Conservation (phyloP, 1,140 invertebrate species). For the Adoxophyes honmai region DNA sequence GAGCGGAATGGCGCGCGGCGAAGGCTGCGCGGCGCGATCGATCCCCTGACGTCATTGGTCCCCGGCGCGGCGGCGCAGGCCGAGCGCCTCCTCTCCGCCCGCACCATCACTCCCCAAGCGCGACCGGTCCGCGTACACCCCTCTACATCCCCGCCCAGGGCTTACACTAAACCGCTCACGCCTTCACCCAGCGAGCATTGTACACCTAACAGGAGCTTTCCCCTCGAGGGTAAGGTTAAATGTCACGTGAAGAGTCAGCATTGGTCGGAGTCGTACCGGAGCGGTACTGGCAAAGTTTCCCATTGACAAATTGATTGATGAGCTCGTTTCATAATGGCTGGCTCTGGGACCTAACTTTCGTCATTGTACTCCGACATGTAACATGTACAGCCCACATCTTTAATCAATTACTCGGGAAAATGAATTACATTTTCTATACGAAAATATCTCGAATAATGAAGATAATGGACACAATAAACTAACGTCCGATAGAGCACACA, state of each 20-base stretch:
- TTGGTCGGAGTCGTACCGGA: conserved; percentile 20
- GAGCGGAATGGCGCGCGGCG: conserved; percentile 31
- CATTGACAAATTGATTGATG: conserved; percentile 69
- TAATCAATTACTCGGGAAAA: no score
- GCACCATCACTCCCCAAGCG: not conserved
- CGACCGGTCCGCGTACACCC: not conserved
- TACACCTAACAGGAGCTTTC: not conserved
- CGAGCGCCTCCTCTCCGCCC: conserved; percentile 32
- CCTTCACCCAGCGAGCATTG: not conserved
- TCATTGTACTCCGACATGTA: no score
- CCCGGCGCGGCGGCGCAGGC: conserved; percentile 41
- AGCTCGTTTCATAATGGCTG: conserved; percentile 20
- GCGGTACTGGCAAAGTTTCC: conserved; percentile 34
- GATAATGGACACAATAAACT: no score
- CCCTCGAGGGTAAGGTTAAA: not conserved
- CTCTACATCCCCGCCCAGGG: not conserved
- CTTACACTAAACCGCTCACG: not conserved
- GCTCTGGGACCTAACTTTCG: not conserved
- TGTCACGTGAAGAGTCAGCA: conserved; percentile 5
- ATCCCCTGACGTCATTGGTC: conserved; percentile 66
- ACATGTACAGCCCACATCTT: no score
- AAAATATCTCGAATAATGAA: no score
- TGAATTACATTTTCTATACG: no score
- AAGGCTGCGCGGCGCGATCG: conserved; percentile 36
- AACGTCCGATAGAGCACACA: no score